A percentile compares a stretch with the other conserved stretches of the same genome.
phyloP scores from a whole-genome alignment of 2,797 vertebrate genomes.

The Lacerta viridis region DNA sequence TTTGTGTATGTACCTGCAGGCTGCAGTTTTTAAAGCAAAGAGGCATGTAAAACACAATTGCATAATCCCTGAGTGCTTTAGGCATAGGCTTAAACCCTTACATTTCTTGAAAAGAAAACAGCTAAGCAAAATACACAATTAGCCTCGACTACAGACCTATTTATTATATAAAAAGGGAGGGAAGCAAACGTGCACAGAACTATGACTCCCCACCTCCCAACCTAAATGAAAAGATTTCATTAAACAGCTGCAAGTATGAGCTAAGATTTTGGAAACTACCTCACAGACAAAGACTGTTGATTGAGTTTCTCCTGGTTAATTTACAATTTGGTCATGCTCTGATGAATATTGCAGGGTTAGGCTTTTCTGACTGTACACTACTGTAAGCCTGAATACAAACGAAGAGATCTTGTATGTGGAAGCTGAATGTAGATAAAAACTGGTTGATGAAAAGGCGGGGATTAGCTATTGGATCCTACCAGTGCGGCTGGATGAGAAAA shows the following conservation, averaged over 20 bases:
- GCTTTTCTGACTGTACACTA: constrained; percentile 19
- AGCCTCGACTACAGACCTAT: constrained; percentile 10
- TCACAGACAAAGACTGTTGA: constrained; percentile 37
- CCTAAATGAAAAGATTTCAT: constrained; percentile 29
- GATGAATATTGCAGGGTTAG: constrained; percentile 23
- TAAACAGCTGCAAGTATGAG: constrained; percentile 45
- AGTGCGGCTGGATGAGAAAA: neutral
- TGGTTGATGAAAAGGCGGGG: neutral
- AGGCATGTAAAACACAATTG: constrained; percentile 37
- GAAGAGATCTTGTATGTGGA: neutral
- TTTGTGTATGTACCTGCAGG: neutral
- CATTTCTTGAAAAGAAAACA: constrained; percentile 37
- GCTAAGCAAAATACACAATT: constrained; percentile 22
- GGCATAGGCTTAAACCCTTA: constrained; percentile 18
- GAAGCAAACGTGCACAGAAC: constrained; percentile 24
- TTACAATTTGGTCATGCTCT: constrained; percentile 30
- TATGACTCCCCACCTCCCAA: neutral
- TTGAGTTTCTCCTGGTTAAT: constrained; percentile 44
- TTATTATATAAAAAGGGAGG: constrained; percentile 8
- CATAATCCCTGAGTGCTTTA: constrained; percentile 27
- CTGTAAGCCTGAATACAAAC: constrained; percentile 17
- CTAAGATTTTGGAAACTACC: constrained; percentile 27
- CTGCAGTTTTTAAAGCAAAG: neutral
- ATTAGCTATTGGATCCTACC: neutral
- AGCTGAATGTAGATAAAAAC: constrained; percentile 16